Base-by-base conservation (phyloP, 2,797 vertebrate genomes). In the Alcedo quadribrachys region DNA sequence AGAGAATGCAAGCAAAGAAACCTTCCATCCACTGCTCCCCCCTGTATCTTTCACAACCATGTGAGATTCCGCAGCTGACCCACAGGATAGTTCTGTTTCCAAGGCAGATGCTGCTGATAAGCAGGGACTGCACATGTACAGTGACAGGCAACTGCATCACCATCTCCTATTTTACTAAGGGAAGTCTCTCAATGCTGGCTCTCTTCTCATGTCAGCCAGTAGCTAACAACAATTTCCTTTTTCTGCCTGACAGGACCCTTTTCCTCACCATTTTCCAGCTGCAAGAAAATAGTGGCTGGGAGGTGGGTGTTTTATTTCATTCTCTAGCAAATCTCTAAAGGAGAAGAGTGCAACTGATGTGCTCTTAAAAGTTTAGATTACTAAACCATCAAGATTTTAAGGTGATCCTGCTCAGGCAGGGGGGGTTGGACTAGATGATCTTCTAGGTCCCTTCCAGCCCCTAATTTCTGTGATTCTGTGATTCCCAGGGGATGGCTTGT, bases 331-430 rank as follows among this genome's bases (percentile, higher is more conserved):
- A 60, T 53, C n/a, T 87, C 58, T 78, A 32, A 78, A 87, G 42
- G 33, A 81, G 22, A 89, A 60, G 21, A 77, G 65, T 43, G 19
- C 19, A 70, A 86, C 25, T 73, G n/a, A 42, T 61, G 48, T 80
- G 58, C 50, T 90, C 50, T 53, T 53, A 51, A 37, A 54, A 81
- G 87, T 65, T 85, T 66, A 79, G 60, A 87, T 89, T 58, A 91
- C 63, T 74, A 91, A 51, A 92, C 30, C 51, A 28, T 68, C 65
- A 86, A 82, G 54, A 90, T 68, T 91, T 83, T 90, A 70, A 43
- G n/a, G n/a, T n/a, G n/a, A n/a, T n/a, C n/a, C n/a, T n/a, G n/a
- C n/a, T n/a, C n/a, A n/a, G n/a, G n/a, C n/a, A n/a, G n/a, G n/a
- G n/a, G n/a, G n/a, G n/a, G n/a, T n/a, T n/a, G n/a, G n/a, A n/a